Percentiles rank a stretch among this genome's conserved stretches.
Conservation (phyloP, 2,797 vertebrate species). For the Xenentodon cancila region DNA sequence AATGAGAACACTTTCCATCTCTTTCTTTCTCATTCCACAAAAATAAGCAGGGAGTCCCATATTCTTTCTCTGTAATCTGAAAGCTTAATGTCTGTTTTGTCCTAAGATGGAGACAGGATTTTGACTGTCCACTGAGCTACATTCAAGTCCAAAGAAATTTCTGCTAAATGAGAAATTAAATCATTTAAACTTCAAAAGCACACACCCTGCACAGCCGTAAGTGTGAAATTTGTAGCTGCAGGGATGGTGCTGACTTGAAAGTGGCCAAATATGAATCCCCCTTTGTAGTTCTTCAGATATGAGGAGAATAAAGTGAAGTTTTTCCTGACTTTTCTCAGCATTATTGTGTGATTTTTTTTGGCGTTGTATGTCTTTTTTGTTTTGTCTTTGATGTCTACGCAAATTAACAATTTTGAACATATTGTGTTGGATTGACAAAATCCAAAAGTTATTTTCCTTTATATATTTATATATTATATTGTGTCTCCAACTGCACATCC, state of each 20-base stretch:
- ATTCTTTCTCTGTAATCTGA: slow-evolving; percentile 39
- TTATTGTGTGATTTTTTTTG: slow-evolving; percentile 1
- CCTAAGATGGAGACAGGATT: slow-evolving; percentile 37
- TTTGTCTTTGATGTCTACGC: slow-evolving; percentile 15
- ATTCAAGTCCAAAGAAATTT: slow-evolving; percentile 70
- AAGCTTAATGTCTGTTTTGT: slow-evolving; percentile 35
- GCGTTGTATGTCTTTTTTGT: slow-evolving; percentile 14
- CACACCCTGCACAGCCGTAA: slow-evolving; percentile 61
- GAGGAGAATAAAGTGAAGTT: slow-evolving; percentile 34
- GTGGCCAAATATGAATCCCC: slow-evolving; percentile 63
- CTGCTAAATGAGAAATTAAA: slow-evolving; percentile 76
- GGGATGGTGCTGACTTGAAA: slow-evolving; percentile 74
- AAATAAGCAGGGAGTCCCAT: slow-evolving; percentile 16
- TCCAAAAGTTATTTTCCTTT: neutral
- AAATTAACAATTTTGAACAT: slow-evolving; percentile 2
- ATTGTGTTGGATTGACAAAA: neutral
- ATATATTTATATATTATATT: neutral
- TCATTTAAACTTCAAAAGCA: slow-evolving; percentile 80
- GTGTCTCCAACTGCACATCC: neutral
- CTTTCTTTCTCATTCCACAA: slow-evolving; percentile 27
- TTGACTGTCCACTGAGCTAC: slow-evolving; percentile 43
- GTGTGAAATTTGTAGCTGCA: slow-evolving; percentile 76
- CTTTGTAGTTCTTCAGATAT: slow-evolving; percentile 67
- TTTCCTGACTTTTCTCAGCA: slow-evolving; percentile 40
- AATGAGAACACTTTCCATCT: slow-evolving; percentile 36